Evolutionary conservation across 2,888 invertebrate species (phyloP).

Genomic region (Taphrorychus bicolor): DNA sequence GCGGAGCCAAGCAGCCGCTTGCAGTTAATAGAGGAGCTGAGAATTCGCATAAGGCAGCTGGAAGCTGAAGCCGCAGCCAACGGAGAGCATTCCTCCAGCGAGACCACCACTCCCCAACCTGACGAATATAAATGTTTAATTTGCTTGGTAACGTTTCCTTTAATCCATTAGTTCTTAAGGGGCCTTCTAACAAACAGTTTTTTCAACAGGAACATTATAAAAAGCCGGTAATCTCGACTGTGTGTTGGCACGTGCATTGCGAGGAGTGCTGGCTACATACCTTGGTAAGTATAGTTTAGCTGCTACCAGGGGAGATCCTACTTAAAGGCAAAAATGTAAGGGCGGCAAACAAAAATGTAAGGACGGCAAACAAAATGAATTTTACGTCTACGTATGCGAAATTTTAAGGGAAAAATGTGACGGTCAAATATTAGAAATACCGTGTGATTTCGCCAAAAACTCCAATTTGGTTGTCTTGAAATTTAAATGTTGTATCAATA

Average conservation of each 20-base stretch:
- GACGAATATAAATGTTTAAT: conserved; percentile 75
- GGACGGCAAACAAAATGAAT: too few relatives aligned
- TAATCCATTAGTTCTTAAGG: too few relatives aligned
- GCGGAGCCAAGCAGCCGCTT: conserved; percentile 60
- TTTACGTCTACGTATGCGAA: too few relatives aligned
- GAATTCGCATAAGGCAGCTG: conserved; percentile 64
- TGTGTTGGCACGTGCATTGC: conserved; percentile 76
- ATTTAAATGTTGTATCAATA: too few relatives aligned
- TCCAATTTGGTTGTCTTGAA: too few relatives aligned
- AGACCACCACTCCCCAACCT: conserved; percentile 49
- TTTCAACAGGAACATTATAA: conserved; percentile 67
- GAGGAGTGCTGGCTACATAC: conserved; percentile 77
- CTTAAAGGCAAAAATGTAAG: too few relatives aligned
- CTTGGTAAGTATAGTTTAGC: conserved; percentile 56
- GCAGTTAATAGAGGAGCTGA: conserved; percentile 65
- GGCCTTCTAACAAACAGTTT: too few relatives aligned
- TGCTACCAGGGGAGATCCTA: too few relatives aligned
- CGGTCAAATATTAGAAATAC: too few relatives aligned
- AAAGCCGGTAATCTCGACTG: conserved; percentile 70
- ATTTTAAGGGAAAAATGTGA: too few relatives aligned
- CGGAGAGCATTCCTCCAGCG: conserved; percentile 33
- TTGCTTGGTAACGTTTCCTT: conserved; percentile 71
- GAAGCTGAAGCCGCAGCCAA: conserved; percentile 60
- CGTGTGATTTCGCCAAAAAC: too few relatives aligned
- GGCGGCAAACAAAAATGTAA: too few relatives aligned